These are phyloP conservation scores for Chinchilla lanigera DNA, from an alignment of 2,113 vertebrate genomes.

Conservation along the genomic window DNA sequence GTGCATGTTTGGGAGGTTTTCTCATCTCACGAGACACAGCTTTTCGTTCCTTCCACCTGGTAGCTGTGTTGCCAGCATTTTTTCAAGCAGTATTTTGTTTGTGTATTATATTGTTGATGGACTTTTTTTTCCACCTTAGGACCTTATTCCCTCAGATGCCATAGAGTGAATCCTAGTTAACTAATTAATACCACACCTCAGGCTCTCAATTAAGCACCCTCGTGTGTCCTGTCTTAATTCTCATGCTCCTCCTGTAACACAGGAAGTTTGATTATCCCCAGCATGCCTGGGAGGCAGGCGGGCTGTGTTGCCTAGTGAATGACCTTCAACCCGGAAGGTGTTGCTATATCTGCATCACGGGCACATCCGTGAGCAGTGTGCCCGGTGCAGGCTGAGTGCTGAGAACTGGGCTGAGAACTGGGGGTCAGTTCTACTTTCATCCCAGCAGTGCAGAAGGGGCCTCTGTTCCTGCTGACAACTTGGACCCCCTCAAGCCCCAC, in stretches of 20 bases:
- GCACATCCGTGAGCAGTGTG: fast-evolving
- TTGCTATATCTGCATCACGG: too few species aligned
- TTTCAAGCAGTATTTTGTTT: background rate
- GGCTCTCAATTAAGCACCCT: background rate
- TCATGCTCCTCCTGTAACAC: background rate
- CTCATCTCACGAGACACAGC: background rate
- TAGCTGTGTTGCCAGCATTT: background rate
- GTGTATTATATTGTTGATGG: background rate
- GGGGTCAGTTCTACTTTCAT: background rate
- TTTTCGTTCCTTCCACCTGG: background rate
- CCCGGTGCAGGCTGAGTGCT: background rate
- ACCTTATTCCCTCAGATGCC: background rate
- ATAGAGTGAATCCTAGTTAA: background rate
- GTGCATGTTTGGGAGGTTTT: background rate
- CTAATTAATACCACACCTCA: background rate
- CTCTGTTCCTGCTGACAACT: background rate
- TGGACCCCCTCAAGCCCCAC: background rate
- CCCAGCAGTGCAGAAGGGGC: too few species aligned
- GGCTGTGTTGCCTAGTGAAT: background rate
- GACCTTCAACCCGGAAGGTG: background rate
- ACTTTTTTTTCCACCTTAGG: background rate
- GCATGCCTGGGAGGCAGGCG: background rate
- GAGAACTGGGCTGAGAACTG: background rate
- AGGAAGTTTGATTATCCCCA: background rate
- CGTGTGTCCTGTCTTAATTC: background rate